Evolutionary conservation across 2,888 invertebrate genomes (phyloP).

Genomic region (Netelia inedita): DNA sequence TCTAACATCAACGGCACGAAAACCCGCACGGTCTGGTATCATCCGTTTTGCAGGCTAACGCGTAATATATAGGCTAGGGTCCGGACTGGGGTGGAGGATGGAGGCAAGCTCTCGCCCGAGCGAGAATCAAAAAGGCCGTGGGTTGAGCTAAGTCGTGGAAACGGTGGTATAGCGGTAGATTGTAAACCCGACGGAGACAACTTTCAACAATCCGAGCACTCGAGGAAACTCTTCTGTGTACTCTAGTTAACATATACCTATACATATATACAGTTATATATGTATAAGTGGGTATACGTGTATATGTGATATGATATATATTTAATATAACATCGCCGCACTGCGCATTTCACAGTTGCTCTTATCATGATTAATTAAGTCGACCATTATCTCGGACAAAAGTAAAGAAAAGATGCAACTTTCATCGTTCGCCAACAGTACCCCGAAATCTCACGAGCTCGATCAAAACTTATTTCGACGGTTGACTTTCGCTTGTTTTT

Average conservation of each 20-base stretch:
- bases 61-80: neutral
- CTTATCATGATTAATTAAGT: conserved; percentile 1
- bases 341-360: conserved; percentile 30
- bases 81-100: neutral
- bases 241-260: conserved; percentile 9
- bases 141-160: conserved; percentile 25
- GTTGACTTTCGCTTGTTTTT: no score
- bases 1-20: no score
- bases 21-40: conserved; percentile 24
- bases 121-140: conserved; percentile 47
- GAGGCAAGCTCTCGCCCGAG: conserved; percentile 2
- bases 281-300: no score
- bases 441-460: no score
- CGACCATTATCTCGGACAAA: neutral
- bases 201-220: neutral
- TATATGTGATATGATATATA: no score
- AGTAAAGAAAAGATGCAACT: neutral
- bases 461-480: no score
- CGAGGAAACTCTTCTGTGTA: conserved; percentile 9
- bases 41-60: conserved; percentile 25
- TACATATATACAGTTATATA: conserved; percentile 2
- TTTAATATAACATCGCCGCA: conserved; percentile 3
- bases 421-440: neutral
- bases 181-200: conserved; percentile 2
- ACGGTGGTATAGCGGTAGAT: neutral